Evolutionary conservation across 1,140 invertebrate species (phyloP), one percentile per base, ranked within the genome.

Genomic region (Drosophila burlai): DNA sequence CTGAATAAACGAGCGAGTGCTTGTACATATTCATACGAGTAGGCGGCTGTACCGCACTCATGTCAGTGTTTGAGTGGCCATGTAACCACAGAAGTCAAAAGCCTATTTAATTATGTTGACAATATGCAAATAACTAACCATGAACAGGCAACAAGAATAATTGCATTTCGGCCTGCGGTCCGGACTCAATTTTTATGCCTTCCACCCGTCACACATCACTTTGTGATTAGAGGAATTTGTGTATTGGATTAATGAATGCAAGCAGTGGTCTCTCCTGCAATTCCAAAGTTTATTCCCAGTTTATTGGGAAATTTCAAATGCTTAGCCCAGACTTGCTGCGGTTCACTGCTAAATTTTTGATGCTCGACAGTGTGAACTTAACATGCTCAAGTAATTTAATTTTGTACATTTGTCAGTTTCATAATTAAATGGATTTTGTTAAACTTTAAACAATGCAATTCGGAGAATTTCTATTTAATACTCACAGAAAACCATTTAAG

Each of bases 91-190:
- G 1, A 40, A 77, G 63, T 77, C 75, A 77, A 77, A 77, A 77
- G 75, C 73, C 50, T 77, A 65, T 77, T 77, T 77, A 77, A 77
- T 77, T 77, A 77, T 77, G 75, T 77, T 77, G 75, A 77, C 75
- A 77, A 77, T 77, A 77, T 77, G 75, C 74, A 77, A 77, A 77
- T 77, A 77, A 67, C 71, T 50, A 42, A 57, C 36, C 54, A 49
- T 61, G 75, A 57, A 58, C 74, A 50, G 74, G 57, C 64, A 60
- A 31, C 49, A 47, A 40, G 54, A 77, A 77, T 77, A 77, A 77
- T 77, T 77, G 75, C 75, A 77, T 77, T 77, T 68, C 64, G 42
- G 74, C 49, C 43, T 69, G 74, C 49, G 74, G 74, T 77, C 29
- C 43, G 24, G 40, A 43, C 47, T 54, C 21, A 7, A 26, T 65